Conservation (phyloP, 2,797 vertebrate genomes). For the Sylvia borin region DNA sequence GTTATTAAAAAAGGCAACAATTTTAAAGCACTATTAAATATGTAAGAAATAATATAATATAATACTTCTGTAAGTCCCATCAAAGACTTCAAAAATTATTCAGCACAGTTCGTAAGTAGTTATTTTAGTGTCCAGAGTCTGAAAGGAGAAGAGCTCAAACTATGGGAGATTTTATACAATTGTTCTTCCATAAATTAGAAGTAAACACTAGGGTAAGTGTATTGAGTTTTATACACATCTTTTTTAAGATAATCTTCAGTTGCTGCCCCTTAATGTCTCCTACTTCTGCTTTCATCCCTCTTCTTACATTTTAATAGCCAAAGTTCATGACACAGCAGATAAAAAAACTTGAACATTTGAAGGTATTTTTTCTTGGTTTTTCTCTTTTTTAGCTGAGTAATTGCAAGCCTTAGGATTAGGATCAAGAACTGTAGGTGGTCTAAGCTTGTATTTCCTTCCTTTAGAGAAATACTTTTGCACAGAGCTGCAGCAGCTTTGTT, state of each 20-base stretch:
- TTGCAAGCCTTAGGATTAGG: neutral
- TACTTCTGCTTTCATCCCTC: neutral
- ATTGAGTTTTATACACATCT: neutral
- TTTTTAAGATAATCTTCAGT: neutral
- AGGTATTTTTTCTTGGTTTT: neutral
- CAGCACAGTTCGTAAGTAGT: neutral
- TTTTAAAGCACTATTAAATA: neutral
- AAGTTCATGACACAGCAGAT: neutral
- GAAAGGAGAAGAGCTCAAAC: neutral
- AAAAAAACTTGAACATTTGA: neutral
- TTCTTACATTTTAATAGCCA: neutral
- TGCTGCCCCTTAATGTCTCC: neutral
- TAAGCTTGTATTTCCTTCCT: neutral
- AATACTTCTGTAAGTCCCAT: neutral
- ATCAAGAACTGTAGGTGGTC: neutral
- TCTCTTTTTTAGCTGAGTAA: neutral
- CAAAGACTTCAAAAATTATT: neutral
- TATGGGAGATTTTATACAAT: neutral
- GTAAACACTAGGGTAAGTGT: neutral
- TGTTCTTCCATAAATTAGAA: neutral
- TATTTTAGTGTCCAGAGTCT: neutral
- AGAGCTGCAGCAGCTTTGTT: neutral
- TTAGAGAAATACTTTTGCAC: neutral
- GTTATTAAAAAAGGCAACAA: neutral
- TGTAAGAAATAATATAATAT: neutral